Evolutionary conservation across 2,888 invertebrate species (phyloP).

Genomic region (Lottia scabra): DNA sequence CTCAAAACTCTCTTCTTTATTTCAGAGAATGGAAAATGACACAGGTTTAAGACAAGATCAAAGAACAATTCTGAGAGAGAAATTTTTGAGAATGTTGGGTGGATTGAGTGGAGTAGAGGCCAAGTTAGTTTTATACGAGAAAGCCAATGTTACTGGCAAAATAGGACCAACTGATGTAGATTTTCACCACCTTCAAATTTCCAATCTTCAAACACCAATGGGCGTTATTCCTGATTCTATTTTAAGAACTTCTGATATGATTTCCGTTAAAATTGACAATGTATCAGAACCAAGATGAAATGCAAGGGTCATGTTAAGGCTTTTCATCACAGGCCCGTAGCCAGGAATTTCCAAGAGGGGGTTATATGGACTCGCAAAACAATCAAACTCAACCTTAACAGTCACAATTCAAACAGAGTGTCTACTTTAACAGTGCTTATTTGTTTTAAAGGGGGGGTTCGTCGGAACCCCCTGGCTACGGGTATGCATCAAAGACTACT

Average conservation of each 20-base stretch:
- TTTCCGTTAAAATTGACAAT: conserved; percentile 30
- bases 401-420: too few relatives aligned
- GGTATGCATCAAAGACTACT: too few relatives aligned
- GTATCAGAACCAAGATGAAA: not conserved
- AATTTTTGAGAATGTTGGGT: conserved; percentile 58
- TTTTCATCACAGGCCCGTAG: too few relatives aligned
- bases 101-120: conserved; percentile 45
- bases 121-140: conserved; percentile 51
- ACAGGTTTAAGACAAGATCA: conserved; percentile 43
- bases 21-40: not conserved
- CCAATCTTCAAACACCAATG: conserved; percentile 58
- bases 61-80: conserved; percentile 58
- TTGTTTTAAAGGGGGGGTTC: too few relatives aligned
- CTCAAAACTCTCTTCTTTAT: too few relatives aligned
- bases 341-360: too few relatives aligned
- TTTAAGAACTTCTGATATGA: conserved; percentile 54
- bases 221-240: conserved; percentile 59
- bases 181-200: conserved; percentile 49
- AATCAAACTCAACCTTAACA: too few relatives aligned
- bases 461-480: too few relatives aligned
- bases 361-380: too few relatives aligned
- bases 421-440: too few relatives aligned
- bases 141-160: conserved; percentile 49
- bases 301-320: too few relatives aligned
- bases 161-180: conserved; percentile 52